Base-by-base conservation (phyloP, 2,888 invertebrate genomes). In the Nemurella pictetii region DNA sequence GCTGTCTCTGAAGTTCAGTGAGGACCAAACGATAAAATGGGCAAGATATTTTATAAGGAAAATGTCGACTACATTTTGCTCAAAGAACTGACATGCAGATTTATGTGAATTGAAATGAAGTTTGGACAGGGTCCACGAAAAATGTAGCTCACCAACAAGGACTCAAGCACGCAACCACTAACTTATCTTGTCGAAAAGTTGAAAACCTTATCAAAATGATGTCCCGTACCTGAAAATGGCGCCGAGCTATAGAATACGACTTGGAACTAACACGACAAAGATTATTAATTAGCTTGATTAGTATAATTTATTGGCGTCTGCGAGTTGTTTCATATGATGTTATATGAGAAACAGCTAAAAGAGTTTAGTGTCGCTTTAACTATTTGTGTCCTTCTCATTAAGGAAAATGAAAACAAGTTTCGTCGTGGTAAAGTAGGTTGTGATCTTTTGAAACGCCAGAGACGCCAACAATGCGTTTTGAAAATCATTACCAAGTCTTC, bases 211-310 rank as follows among this genome's bases (percentile, higher is more conserved):
- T 55, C 55, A 55, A 55, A 55, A 55, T 55, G 55, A 55, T 7
- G 55, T 55, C 20, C 55, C 55, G 20, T 55, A 55, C 55, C 55
- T 55, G 55, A 55, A 55, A 55, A 55, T 12, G 55, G 55, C 55
- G 55, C 55, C 55, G 55, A 55, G 55, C 55, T 20, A 55, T 55
- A 55, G 20, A 55, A 75, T 26, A 75, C 75, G n/a, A 5, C 75
- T 27, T 75, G 75, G 9, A 26, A 5, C 26, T 26, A 80, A 80
- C 32, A 80, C 32, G 85, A 29, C 82, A 75, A 77, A 55, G 83
- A 83, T 83, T 85, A 85, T 85, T 85, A 83, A 85, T 85, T 75
- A 72, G 26, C 83, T 77, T 85, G 78, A 84, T 84, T 84, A 36
- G 81, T 32, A 75, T 74, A 82, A 85, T 85, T 85, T 83, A 85